Evolutionary conservation across 2,797 vertebrate genomes (phyloP).

Genomic region (Carduelis carduelis): DNA sequence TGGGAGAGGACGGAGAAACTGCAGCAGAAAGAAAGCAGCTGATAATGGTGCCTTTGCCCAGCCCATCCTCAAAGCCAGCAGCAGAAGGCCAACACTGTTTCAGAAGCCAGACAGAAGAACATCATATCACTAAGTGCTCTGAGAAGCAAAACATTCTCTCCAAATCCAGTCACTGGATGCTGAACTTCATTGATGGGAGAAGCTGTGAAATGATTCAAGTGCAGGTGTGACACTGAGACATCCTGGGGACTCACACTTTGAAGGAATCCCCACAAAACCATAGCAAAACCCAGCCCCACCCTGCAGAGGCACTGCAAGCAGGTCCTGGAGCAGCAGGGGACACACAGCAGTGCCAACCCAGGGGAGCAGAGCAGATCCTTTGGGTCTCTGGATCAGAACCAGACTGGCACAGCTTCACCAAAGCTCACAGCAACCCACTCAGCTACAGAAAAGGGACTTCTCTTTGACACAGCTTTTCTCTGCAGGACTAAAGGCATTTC

Average conservation of each 20-base stretch:
- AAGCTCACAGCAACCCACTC: not conserved
- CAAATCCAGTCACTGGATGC: not conserved
- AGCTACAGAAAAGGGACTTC: fast-evolving
- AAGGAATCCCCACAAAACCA: not conserved
- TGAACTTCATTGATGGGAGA: not conserved
- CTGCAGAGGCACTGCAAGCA: not conserved
- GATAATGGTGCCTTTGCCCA: not conserved
- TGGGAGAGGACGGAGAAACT: not conserved
- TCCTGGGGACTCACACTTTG: not conserved
- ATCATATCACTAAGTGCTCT: not conserved
- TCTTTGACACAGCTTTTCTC: not conserved
- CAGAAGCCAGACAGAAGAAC: not conserved
- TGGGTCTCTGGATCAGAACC: not conserved
- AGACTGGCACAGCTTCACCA: not conserved
- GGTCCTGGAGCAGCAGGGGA: not conserved
- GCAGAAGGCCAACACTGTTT: not conserved
- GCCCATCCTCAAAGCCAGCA: not conserved
- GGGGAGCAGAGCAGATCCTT: not conserved
- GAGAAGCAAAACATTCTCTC: not conserved
- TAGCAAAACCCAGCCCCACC: fast-evolving
- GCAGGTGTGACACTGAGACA: not conserved
- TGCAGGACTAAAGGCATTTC: not conserved
- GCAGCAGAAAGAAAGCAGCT: not conserved
- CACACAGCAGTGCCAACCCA: fast-evolving
- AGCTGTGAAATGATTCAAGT: not conserved